phyloP scores from a whole-genome alignment of 2,113 vertebrate species.

The Semnornis frantzii region DNA sequence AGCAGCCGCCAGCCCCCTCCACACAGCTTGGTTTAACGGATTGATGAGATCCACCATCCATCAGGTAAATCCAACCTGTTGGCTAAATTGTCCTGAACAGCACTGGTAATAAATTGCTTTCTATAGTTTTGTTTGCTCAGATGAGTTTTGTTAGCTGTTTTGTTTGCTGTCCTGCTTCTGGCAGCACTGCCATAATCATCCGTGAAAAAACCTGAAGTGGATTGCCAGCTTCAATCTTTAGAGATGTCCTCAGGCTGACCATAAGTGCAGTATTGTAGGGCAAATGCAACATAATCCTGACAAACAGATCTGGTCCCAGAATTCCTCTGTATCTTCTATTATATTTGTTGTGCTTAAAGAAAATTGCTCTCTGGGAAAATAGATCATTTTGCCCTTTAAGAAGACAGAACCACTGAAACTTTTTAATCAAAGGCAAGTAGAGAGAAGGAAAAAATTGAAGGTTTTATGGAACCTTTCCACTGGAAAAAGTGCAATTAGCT shows the following conservation, averaged over 20 bases:
- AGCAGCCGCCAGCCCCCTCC: not conserved
- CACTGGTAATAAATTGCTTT: not conserved
- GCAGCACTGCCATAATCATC: not conserved
- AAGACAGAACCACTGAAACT: not conserved
- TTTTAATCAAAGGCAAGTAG: not conserved
- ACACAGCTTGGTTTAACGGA: not conserved
- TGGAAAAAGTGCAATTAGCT: conserved; percentile 29
- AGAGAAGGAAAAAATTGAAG: not conserved
- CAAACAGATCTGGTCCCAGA: not conserved
- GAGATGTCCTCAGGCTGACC: not conserved
- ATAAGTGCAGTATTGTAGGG: not conserved
- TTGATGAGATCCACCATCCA: not conserved
- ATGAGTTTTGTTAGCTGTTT: not conserved
- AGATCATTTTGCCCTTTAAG: not conserved
- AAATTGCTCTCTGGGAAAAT: not conserved
- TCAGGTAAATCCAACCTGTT: not conserved
- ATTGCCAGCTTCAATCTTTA: not conserved
- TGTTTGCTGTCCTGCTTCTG: not conserved
- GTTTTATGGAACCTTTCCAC: not conserved
- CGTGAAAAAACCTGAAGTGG: conserved; percentile 10
- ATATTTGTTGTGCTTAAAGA: not conserved
- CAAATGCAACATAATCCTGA: not conserved
- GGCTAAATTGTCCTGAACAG: not conserved
- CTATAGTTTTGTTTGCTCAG: not conserved
- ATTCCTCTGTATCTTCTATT: not conserved